Percentiles rank a stretch among this genome's conserved stretches.
phyloP scores from a whole-genome alignment of 2,797 vertebrate genomes.

The Setipinna tenuifilis region DNA sequence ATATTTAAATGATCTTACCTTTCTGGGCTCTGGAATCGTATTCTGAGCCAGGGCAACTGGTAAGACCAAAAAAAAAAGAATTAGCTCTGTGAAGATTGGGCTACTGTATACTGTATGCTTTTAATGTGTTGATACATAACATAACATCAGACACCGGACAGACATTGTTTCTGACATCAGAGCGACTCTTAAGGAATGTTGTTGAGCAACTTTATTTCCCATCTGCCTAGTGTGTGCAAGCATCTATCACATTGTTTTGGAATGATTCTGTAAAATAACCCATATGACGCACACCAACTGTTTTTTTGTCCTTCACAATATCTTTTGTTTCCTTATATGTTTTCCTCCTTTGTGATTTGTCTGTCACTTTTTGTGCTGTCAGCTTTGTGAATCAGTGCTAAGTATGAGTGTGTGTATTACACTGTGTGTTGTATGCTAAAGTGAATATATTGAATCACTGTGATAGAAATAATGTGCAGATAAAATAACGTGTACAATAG shows the following conservation, averaged over 20 bases:
- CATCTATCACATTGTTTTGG: neutral
- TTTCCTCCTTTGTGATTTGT: neutral
- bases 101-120: neutral
- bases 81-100: neutral
- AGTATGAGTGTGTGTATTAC: neutral
- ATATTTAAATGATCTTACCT: slow-evolving; percentile 12
- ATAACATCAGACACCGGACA: too few relatives aligned
- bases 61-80: neutral
- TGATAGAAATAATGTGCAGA: neutral
- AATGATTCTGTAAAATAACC: neutral
- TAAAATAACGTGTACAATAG: neutral
- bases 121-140: neutral
- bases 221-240: neutral
- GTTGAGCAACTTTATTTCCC: neutral
- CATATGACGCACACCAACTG: neutral
- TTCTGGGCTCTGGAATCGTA: slow-evolving; percentile 8
- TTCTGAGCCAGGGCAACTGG: slow-evolving; percentile 11
- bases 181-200: neutral
- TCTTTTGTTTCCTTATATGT: neutral
- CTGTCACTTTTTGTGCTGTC: neutral
- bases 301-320: neutral
- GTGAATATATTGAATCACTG: neutral
- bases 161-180: neutral
- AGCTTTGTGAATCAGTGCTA: neutral
- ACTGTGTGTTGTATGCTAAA: neutral